Evolutionary conservation across 2,888 invertebrate genomes (phyloP).

Genomic region (Germaria angustata): DNA sequence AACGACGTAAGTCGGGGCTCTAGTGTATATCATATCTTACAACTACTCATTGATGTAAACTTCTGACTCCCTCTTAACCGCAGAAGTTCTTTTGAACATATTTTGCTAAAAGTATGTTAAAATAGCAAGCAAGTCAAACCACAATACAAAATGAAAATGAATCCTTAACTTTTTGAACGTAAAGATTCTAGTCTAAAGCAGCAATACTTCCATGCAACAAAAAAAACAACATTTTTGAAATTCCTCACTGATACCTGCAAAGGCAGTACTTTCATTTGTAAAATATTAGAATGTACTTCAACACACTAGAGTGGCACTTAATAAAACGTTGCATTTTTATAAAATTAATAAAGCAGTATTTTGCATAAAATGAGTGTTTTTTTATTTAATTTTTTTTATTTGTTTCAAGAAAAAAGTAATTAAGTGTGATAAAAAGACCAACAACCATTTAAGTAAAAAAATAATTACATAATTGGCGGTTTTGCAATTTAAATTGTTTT

Average conservation of each 20-base stretch:
- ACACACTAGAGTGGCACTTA: background rate
- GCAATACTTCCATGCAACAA: background rate
- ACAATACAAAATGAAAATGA: slow-evolving; percentile 30
- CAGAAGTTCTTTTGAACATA: background rate
- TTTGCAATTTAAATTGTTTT: slow-evolving; percentile 18
- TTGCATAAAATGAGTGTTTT: slow-evolving; percentile 13
- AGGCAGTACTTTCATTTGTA: background rate
- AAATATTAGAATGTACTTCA: background rate
- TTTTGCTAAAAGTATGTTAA: background rate
- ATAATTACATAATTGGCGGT: slow-evolving; percentile 25
- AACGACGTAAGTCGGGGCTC: too few relatives aligned
- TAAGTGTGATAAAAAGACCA: too few relatives aligned
- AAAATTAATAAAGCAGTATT: slow-evolving; percentile 24
- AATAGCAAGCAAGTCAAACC: slow-evolving; percentile 10
- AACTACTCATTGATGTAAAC: too few relatives aligned
- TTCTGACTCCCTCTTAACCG: background rate
- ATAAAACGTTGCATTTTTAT: slow-evolving; percentile 15
- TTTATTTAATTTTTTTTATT: background rate
- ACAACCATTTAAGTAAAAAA: background rate
- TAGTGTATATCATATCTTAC: too few relatives aligned
- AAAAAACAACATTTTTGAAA: background rate
- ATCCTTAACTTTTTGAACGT: background rate
- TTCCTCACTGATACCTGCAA: background rate
- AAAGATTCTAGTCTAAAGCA: background rate
- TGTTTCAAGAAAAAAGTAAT: background rate